A percentile compares a stretch with the other conserved stretches of the same genome.
phyloP scores from a whole-genome alignment of 2,797 vertebrate genomes.

The Alosa sapidissima region DNA sequence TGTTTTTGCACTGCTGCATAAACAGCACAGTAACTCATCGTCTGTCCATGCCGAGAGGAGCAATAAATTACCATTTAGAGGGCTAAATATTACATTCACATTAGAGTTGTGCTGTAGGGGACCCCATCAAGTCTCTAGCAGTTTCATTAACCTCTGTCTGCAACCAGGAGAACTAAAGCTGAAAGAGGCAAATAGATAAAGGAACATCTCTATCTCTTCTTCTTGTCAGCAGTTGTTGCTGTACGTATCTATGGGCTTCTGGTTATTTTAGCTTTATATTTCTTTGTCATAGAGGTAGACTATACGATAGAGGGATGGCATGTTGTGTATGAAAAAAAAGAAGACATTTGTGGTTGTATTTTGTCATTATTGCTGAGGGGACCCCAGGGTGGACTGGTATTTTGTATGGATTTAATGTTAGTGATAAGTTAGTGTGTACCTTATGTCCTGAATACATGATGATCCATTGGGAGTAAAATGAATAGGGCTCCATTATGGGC shows the following conservation, averaged over 20 bases:
- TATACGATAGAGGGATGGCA: background rate
- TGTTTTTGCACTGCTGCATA: background rate
- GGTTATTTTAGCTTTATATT: background rate
- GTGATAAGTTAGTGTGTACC: background rate
- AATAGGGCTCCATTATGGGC: background rate
- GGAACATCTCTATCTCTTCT: background rate
- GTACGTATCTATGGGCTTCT: background rate
- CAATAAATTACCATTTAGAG: background rate
- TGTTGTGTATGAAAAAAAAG: background rate
- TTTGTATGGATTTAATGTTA: background rate
- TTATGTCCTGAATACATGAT: background rate
- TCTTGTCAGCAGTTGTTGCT: background rate
- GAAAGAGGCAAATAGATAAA: background rate
- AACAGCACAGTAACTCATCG: background rate
- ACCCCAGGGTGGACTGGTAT: background rate
- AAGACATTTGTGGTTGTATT: background rate
- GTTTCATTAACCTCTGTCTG: slow-evolving; percentile 12
- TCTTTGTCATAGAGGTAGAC: background rate
- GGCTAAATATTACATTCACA: background rate
- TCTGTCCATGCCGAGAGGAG: background rate
- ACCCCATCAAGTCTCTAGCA: background rate
- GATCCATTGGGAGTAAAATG: background rate
- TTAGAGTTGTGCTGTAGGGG: background rate
- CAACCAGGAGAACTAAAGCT: background rate
- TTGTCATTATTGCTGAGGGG: background rate